phyloP scores from a whole-genome alignment of 2,888 invertebrate species.

The Crepidodera aurea region DNA sequence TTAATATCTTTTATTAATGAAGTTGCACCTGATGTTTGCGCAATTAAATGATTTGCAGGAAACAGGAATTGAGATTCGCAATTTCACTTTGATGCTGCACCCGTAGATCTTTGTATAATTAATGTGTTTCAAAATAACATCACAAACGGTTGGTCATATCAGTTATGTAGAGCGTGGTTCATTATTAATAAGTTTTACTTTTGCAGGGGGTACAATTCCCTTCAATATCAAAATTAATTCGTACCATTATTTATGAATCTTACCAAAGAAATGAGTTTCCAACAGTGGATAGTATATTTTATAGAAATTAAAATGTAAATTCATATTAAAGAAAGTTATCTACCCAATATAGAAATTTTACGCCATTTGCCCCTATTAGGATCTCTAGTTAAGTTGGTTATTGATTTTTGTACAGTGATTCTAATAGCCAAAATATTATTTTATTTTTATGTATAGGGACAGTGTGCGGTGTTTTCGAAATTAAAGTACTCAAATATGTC shows the following conservation, averaged over 20 bases:
- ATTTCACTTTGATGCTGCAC: slow-evolving; percentile 5
- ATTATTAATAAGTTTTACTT: background rate
- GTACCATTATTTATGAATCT: background rate
- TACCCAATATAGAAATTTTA: no score
- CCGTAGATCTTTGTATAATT: no score
- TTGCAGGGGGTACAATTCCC: background rate
- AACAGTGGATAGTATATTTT: no score
- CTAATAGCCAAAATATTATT: background rate
- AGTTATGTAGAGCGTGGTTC: background rate
- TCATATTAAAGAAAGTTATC: no score
- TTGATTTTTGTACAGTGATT: no score
- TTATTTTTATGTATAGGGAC: background rate
- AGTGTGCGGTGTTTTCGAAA: no score
- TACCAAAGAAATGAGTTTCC: background rate
- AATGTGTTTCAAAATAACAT: no score
- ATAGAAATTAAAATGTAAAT: no score
- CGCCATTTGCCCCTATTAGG: no score
- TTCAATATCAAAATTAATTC: background rate
- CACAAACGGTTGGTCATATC: background rate
- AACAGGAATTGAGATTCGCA: slow-evolving; percentile 1
- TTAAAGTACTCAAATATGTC: no score
- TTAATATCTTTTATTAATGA: background rate
- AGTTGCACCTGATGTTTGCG: background rate
- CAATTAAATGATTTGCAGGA: slow-evolving; percentile 5
- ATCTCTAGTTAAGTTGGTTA: no score